Conservation (phyloP, 2,113 vertebrate genomes). For the Ciconia stormi region DNA sequence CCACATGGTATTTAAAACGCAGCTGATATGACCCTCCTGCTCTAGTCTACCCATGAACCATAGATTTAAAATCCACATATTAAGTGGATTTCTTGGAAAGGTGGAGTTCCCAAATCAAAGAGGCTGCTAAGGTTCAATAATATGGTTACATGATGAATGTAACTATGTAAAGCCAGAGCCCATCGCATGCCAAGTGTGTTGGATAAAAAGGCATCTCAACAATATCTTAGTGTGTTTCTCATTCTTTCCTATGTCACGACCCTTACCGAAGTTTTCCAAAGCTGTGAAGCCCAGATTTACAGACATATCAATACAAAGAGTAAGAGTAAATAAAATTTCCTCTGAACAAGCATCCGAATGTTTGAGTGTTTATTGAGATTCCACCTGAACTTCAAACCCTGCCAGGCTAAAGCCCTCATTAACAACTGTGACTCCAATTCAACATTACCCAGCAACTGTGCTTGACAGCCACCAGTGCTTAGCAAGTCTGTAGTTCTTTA, state of each 20-base stretch:
- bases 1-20: not conserved
- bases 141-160: not conserved
- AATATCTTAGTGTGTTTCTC: not conserved
- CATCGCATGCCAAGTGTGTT: not conserved
- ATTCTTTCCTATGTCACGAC: not conserved
- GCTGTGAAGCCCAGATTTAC: not conserved
- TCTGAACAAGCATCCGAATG: not conserved
- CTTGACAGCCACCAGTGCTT: not conserved
- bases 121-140: not conserved
- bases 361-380: not conserved
- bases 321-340: not conserved
- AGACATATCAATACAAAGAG: not conserved
- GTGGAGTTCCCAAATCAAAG: conserved; percentile 9
- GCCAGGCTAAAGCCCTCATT: not conserved
- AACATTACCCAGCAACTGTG: not conserved
- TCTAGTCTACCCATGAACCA: not conserved
- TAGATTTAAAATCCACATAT: not conserved
- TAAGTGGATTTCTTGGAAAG: not conserved
- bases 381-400: not conserved
- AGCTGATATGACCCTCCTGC: not conserved
- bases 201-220: not conserved
- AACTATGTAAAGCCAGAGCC: not conserved
- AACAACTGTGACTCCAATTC: not conserved
- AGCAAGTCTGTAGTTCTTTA: not conserved
- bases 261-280: not conserved